These are phyloP conservation scores for Spea bombifrons DNA, from an alignment of 2,113 vertebrate species.

Conservation along the genomic window DNA sequence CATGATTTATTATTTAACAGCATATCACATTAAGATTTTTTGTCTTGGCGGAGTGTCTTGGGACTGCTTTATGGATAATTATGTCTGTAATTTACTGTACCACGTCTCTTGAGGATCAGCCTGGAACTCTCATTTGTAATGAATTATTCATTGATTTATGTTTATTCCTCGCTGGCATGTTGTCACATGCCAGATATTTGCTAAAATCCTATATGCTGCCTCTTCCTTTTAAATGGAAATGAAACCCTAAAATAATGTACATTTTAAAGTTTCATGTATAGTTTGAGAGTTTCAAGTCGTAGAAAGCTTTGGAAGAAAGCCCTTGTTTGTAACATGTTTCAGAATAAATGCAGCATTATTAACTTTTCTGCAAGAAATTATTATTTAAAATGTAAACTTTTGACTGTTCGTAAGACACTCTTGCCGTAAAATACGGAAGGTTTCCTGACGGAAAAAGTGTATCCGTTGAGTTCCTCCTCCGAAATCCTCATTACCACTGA, in stretches of 20 bases:
- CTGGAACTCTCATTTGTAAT: slow-evolving; percentile 19
- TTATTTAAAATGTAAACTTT: too few species aligned
- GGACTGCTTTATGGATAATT: slow-evolving; percentile 34
- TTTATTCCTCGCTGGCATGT: slow-evolving; percentile 26
- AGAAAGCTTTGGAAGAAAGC: too few species aligned
- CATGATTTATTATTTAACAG: slow-evolving; percentile 11
- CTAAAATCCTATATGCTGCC: neutral
- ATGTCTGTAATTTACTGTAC: slow-evolving; percentile 31
- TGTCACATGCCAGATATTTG: slow-evolving; percentile 18
- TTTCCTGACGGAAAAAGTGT: too few species aligned
- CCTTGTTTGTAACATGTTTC: too few species aligned
- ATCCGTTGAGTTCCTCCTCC: too few species aligned
- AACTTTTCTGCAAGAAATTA: too few species aligned
- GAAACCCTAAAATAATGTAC: neutral
- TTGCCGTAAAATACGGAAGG: too few species aligned
- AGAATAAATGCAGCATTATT: too few species aligned
- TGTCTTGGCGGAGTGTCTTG: slow-evolving; percentile 6
- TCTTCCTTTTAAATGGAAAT: neutral
- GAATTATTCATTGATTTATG: slow-evolving; percentile 27
- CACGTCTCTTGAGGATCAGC: slow-evolving; percentile 6
- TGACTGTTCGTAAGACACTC: too few species aligned
- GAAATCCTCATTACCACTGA: too few species aligned
- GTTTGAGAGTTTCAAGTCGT: too few species aligned
- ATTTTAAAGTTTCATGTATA: neutral
- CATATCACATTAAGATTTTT: slow-evolving; percentile 15